Evolutionary conservation across 2,888 invertebrate genomes (phyloP), one percentile per base, ranked within the genome.

Genomic region (Aspidiotus destructor): DNA sequence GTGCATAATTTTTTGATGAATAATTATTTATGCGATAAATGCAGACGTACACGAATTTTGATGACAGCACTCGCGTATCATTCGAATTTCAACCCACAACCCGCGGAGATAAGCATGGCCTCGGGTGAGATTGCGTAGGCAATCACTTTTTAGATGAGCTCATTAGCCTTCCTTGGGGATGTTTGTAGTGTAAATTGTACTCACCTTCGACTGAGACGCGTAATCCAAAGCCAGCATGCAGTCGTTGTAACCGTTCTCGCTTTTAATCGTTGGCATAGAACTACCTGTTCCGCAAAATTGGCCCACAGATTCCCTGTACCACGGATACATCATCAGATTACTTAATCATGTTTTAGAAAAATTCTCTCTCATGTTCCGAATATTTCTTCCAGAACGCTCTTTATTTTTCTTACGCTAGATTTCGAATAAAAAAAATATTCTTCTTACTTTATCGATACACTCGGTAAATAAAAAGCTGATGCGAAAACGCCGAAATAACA

Each of bases 141-240:
- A 28, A 28, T 28, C 28, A 28, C 28, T 28, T 28, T 28, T 28
- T 28, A 28, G 28, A 28, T 28, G 28, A n/a, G 28, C 28, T 28
- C 28, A 28, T 28, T 28, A 28, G 28, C 28, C 28, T 28, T 28
- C 28, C 28, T 28, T 28, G 28, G 5, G 28, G 28, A 28, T 28
- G 28, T 28, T 28, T 28, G 28, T 28, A 28, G 28, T 28, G 28
- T 28, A 28, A 28, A 28, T 28, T 28, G 13, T 17, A 60, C 80
- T 76, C 76, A 85, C 86, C 83, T 86, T 85, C 77, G 83, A 83
- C 76, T 85, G 85, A 0, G 84, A 82, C 0, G 83, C 83, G 76
- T 85, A 86, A 77, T 86, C 86, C 72, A 86, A 80, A 60, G 85
- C 85, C 73, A 85, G 77, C 85, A 85, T 85, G 76, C 86, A 86